phyloP scores from a whole-genome alignment of 2,888 invertebrate species.

The Parnassius glacialis region DNA sequence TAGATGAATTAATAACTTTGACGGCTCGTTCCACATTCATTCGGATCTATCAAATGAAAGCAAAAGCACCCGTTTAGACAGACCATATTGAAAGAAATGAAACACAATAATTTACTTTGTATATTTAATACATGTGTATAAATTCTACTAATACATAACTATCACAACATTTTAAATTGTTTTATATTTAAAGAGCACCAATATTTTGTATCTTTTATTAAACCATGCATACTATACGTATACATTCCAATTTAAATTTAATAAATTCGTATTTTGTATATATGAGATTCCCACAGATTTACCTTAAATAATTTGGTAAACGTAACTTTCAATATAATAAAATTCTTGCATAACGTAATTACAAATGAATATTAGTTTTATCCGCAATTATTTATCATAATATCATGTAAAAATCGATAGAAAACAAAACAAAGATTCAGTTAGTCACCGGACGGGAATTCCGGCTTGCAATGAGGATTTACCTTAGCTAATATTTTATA shows the following conservation, averaged over 20 bases:
- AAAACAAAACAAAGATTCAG: too few species aligned
- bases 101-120: conserved; percentile 9
- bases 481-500: too few species aligned
- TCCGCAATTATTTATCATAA: too few species aligned
- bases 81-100: neutral
- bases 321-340: neutral
- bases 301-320: neutral
- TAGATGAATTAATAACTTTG: too few species aligned
- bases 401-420: too few species aligned
- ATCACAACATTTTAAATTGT: conserved; percentile 36
- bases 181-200: conserved; percentile 38
- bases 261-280: conserved; percentile 3
- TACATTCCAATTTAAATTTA: neutral
- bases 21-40: too few species aligned
- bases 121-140: conserved; percentile 30
- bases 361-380: too few species aligned
- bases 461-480: too few species aligned
- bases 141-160: conserved; percentile 36
- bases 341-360: too few species aligned
- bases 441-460: too few species aligned
- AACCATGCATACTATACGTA: neutral
- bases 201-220: conserved; percentile 27
- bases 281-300: conserved; percentile 14
- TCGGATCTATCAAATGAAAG: too few species aligned
- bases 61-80: too few species aligned